A percentile compares a stretch with the other conserved stretches of the same genome.
Evolutionary conservation across 2,113 vertebrate species (phyloP).

Genomic region (Callocephalon fimbriatum): DNA sequence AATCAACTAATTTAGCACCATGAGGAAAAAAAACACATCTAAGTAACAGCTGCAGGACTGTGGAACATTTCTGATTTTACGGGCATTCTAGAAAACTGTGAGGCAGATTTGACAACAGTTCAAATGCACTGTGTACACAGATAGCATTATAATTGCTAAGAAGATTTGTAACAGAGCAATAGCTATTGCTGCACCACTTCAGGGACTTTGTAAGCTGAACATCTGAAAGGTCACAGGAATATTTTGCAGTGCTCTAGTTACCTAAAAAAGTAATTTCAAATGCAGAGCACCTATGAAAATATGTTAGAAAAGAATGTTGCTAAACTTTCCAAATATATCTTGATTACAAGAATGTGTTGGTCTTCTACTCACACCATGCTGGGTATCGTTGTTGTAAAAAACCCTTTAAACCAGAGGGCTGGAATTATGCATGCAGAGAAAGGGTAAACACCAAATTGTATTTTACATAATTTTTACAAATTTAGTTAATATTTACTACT

Average conservation of each 20-base stretch:
- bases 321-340: background rate
- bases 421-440: background rate
- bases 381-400: background rate
- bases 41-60: constrained; percentile 45
- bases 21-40: background rate
- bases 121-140: background rate
- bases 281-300: background rate
- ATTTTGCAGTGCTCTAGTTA: background rate
- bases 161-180: background rate
- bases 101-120: constrained; percentile 21
- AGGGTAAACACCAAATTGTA: background rate
- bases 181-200: background rate
- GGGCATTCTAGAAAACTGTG: background rate
- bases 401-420: background rate
- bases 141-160: constrained; percentile 37
- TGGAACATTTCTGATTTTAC: constrained; percentile 43
- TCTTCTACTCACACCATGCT: background rate
- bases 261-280: background rate
- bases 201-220: background rate
- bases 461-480: background rate
- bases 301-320: background rate
- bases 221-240: background rate
- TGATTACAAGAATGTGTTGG: background rate
- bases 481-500: background rate
- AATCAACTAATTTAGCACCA: constrained; percentile 50